These are phyloP conservation scores for Pandemis cinnamomeana DNA, from an alignment of 2,888 invertebrate genomes.

Conservation along the genomic window DNA sequence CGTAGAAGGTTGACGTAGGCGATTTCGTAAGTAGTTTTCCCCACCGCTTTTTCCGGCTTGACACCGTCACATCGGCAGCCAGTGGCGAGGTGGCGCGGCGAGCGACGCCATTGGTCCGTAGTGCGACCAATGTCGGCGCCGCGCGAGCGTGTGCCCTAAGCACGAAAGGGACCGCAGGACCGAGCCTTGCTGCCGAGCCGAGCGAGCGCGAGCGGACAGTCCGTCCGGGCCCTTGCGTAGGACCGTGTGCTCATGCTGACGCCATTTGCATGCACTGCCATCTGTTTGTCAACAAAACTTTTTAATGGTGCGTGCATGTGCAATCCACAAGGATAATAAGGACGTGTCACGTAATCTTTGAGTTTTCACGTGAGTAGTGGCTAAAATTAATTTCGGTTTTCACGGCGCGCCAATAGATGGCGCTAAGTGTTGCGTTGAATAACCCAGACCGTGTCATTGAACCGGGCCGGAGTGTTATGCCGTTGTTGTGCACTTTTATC, in stretches of 20 bases:
- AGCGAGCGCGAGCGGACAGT: slow-evolving; percentile 60
- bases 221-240: slow-evolving; percentile 75
- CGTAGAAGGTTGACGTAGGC: slow-evolving; percentile 56
- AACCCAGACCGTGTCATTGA: slow-evolving; percentile 69
- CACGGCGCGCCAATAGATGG: slow-evolving; percentile 67
- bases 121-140: slow-evolving; percentile 66
- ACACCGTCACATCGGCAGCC: slow-evolving; percentile 52
- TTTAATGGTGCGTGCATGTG: slow-evolving; percentile 61
- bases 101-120: slow-evolving; percentile 63
- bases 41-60: slow-evolving; percentile 72
- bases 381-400: slow-evolving; percentile 58
- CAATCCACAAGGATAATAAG: slow-evolving; percentile 55
- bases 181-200: slow-evolving; percentile 14
- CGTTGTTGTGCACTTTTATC: slow-evolving; percentile 58
- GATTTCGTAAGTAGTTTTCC: slow-evolving; percentile 71
- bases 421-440: slow-evolving; percentile 62
- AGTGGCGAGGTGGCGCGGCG: slow-evolving; percentile 61
- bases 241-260: slow-evolving; percentile 62
- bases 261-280: slow-evolving; percentile 59
- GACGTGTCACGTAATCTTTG: slow-evolving; percentile 56
- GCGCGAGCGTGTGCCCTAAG: slow-evolving; percentile 65
- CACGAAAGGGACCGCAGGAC: slow-evolving; percentile 71
- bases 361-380: slow-evolving; percentile 72
- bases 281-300: slow-evolving; percentile 68
- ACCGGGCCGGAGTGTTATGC: slow-evolving; percentile 64